These are phyloP conservation scores for Hypotaenidia okinawae DNA, from an alignment of 2,797 vertebrate species.

Conservation along the genomic window DNA sequence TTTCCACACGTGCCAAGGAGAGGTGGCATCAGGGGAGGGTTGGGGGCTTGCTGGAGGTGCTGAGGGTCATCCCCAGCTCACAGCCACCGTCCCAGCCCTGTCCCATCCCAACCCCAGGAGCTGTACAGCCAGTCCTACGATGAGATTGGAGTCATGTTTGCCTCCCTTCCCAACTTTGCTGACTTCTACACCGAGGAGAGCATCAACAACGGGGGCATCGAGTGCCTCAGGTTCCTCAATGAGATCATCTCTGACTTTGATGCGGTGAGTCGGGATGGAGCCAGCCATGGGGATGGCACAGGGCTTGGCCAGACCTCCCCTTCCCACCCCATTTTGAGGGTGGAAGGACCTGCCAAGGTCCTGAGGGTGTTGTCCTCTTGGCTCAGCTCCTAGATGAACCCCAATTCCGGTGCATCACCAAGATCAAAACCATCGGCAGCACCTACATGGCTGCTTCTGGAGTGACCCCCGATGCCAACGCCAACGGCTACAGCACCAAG, in stretches of 20 bases:
- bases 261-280: conserved; percentile 80
- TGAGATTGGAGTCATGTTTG: conserved; percentile 96
- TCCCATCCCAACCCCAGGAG: conserved; percentile 77
- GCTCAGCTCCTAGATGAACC: conserved; percentile 88
- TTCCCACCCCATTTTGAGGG: background rate
- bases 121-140: conserved; percentile 95
- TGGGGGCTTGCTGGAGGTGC: background rate
- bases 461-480: conserved; percentile 87
- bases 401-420: conserved; percentile 92
- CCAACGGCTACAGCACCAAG: conserved; percentile 82
- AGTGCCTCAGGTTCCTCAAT: conserved; percentile 96
- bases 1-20: background rate
- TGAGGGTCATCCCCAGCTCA: background rate
- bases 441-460: conserved; percentile 98
- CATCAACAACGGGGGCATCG: conserved; percentile 95
- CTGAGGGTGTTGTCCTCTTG: background rate
- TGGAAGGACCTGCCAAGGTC: background rate
- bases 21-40: background rate
- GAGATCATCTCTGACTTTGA: conserved; percentile 99
- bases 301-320: background rate
- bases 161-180: conserved; percentile 95
- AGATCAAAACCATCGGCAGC: conserved; percentile 98
- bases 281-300: rapidly evolving
- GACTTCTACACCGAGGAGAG: conserved; percentile 98
- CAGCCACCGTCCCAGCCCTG: rapidly evolving